A percentile compares a stretch with the other conserved stretches of the same genome.
phyloP scores from a whole-genome alignment of 1,140 invertebrate genomes.

The Antheraea mylitta region DNA sequence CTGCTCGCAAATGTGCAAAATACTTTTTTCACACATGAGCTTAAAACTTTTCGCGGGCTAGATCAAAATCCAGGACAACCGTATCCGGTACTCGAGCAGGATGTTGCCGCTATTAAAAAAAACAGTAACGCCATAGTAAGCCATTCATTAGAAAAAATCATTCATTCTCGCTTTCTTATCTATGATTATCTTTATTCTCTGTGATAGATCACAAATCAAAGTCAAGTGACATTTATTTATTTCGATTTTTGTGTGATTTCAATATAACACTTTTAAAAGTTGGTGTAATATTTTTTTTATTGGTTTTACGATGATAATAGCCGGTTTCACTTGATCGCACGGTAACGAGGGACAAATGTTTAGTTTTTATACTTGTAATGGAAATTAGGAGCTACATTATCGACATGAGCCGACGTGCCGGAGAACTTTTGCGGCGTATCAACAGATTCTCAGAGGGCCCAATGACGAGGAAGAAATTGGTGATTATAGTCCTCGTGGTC shows the following conservation, averaged over 20 bases:
- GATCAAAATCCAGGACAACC: too few species aligned
- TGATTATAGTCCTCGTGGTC: constrained; percentile 81
- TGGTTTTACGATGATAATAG: constrained; percentile 37
- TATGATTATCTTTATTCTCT: too few species aligned
- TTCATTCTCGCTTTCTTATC: not conserved
- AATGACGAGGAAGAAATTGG: constrained; percentile 83
- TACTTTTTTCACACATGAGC: too few species aligned
- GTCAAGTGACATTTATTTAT: constrained; percentile 22
- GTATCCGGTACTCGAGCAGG: too few species aligned
- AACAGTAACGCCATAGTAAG: too few species aligned
- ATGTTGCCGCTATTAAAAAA: too few species aligned
- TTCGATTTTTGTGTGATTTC: constrained; percentile 14
- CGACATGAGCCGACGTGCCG: constrained; percentile 67
- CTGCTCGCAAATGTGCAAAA: too few species aligned
- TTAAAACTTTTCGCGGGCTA: too few species aligned
- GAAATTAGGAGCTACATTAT: constrained; percentile 46
- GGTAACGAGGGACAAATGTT: constrained; percentile 8
- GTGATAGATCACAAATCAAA: constrained; percentile 6
- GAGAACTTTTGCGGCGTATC: constrained; percentile 74
- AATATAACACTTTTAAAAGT: constrained; percentile 11
- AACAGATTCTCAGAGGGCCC: constrained; percentile 81
- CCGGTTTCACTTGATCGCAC: constrained; percentile 30
- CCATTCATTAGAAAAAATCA: too few species aligned
- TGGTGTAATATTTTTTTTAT: constrained; percentile 14
- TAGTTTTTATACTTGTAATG: constrained; percentile 42